Evolutionary conservation across 1,140 invertebrate genomes (phyloP), one percentile per base, ranked within the genome.

Genomic region (Euura saliciscinereae): DNA sequence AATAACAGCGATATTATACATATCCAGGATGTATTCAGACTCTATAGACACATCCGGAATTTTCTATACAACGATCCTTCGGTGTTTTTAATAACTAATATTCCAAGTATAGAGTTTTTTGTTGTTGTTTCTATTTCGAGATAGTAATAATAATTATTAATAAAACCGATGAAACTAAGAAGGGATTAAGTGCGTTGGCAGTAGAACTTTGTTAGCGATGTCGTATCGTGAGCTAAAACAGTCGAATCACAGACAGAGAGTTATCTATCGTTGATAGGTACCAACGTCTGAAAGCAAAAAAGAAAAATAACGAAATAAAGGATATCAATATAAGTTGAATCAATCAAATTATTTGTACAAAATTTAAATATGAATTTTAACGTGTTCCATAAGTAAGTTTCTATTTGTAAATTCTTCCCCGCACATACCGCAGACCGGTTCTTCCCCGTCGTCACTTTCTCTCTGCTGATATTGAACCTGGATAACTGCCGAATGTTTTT

Each of bases 321-420:
- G 2, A 51, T 8, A 7, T 28, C 28, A 28, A 28, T 28, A 28
- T 28, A 28, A 28, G 28, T 28, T 28, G 28, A 28, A 28, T 28
- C 28, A 28, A 28, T 28, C 28, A 28, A 28, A 28, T 28, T 28
- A 28, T 28, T 28, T 28, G 28, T 28, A 28, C 28, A 28, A 28
- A 28, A 28, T 28, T 83, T 86, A 86, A 77, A 87, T 85, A 71
- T 87, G 86, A 75, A 81, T 82, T 72, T 87, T 86, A 28, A 87
- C 84, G 71, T 87, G 86, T 66, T 85, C 85, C 83, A 86, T 87
- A 6, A 87, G 76, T 44, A 80, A 77, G 65, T 76, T 78, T 75
- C 86, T 86, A 44, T 84, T 79, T 13, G 76, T 73, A 74, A 87
- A 87, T 64, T 83, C 83, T 71, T 85, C 83, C 1, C 84, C 86